Base-by-base conservation (phyloP, 2,888 invertebrate genomes). In the Tachina grossa region DNA sequence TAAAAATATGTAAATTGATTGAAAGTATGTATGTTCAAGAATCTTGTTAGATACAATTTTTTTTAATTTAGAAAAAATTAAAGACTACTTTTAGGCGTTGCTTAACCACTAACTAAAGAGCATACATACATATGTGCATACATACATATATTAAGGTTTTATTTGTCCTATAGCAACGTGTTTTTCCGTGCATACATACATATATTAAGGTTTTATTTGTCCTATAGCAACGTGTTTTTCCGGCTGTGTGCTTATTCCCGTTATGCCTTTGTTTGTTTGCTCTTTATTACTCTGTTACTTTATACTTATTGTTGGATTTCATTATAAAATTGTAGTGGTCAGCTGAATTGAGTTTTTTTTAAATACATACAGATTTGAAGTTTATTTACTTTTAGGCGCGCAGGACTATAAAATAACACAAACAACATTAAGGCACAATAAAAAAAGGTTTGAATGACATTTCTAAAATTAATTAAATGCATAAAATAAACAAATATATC, bases 341-440 rank as follows among this genome's bases (percentile, higher is more conserved):
- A 71, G 43, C 59, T 14, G 22, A 61, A 39, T 16, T 63, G 16
- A n/a, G 51, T 51, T 59, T 16, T 6, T 43, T 10, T 51, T 14
- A 41, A 51, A 39, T 10, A 45, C 43, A 39, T 16, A 47, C 49
- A 61, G 2, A 16, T 61, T 43, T 41, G 10, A 43, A 16, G n/a
- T 43, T 14, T 16, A 16, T 41, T 61, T 81, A 63, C 49, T 78
- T 85, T 75, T 78, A 78, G 85, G 85, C 85, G 81, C 85, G 74
- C 85, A 82, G 77, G 81, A 68, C 78, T 47, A 80, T 68, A 76
- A 59, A 39, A 13, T 72, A 31, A 51, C 8, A 75, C 65, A 16
- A 59, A 1, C n/a, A 59, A 16, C 13, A 13, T 63, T 75, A 19
- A 45, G 47, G 43, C 10, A 6, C 19, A 65, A 22, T 22, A 22